These are phyloP conservation scores for Acanthococcus lagerstroemiae DNA, from an alignment of 2,888 invertebrate species.

Conservation along the genomic window DNA sequence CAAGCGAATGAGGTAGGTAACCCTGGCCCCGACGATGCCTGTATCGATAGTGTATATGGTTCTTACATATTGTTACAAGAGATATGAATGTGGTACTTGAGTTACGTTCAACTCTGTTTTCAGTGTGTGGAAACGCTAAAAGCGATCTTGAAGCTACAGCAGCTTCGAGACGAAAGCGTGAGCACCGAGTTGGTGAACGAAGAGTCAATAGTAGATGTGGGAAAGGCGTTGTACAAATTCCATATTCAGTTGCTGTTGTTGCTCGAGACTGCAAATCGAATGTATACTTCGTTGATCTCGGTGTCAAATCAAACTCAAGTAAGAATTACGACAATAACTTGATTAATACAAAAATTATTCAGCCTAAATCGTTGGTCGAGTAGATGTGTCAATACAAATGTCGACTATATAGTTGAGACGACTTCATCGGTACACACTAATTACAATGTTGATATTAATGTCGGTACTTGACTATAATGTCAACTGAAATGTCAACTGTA, in stretches of 20 bases:
- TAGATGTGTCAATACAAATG: no score
- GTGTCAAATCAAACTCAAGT: slow-evolving; percentile 52
- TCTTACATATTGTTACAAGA: no score
- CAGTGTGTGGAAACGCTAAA: slow-evolving; percentile 75
- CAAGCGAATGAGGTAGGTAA: slow-evolving; percentile 69
- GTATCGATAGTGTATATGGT: no score
- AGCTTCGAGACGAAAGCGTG: slow-evolving; percentile 50
- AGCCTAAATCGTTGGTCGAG: no score
- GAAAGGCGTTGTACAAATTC: slow-evolving; percentile 78
- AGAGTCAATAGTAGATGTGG: slow-evolving; percentile 69
- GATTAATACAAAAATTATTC: background rate
- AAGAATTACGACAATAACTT: slow-evolving; percentile 33
- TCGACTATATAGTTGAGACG: background rate
- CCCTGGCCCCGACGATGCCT: no score
- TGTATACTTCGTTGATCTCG: slow-evolving; percentile 56
- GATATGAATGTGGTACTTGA: no score
- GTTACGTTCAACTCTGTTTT: slow-evolving; percentile 34
- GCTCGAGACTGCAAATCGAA: slow-evolving; percentile 77
- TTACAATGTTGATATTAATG: background rate
- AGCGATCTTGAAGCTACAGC: slow-evolving; percentile 64
- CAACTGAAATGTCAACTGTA: no score
- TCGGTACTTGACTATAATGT: no score
- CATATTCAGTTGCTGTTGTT: slow-evolving; percentile 84
- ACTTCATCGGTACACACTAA: background rate
- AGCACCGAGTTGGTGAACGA: slow-evolving; percentile 45